Percentiles rank a stretch among this genome's conserved stretches.
These are phyloP conservation scores for Tetheella fluctuosa DNA, from an alignment of 2,888 invertebrate genomes.

Conservation along the genomic window DNA sequence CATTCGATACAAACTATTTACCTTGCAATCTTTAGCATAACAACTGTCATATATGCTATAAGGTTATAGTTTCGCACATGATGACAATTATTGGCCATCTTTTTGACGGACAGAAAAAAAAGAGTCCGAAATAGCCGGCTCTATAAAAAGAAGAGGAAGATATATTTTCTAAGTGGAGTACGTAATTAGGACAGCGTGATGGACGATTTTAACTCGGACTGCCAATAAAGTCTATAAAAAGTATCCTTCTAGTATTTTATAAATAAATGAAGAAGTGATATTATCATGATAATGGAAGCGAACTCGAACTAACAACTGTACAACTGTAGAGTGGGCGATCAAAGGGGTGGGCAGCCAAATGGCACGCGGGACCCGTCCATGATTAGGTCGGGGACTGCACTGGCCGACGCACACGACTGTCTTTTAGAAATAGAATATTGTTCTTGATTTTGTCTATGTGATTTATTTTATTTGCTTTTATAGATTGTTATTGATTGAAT, in stretches of 20 bases:
- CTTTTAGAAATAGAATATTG: slow-evolving; percentile 48
- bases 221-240: too few relatives aligned
- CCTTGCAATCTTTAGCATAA: too few relatives aligned
- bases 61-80: too few relatives aligned
- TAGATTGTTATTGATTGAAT: not conserved
- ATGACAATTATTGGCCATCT: too few relatives aligned
- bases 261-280: slow-evolving; percentile 20
- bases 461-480: not conserved
- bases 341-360: slow-evolving; percentile 61
- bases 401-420: slow-evolving; percentile 49
- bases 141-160: too few relatives aligned
- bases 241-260: not conserved
- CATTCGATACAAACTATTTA: too few relatives aligned
- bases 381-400: slow-evolving; percentile 77
- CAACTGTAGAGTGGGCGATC: slow-evolving; percentile 48
- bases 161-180: too few relatives aligned
- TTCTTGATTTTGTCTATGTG: slow-evolving; percentile 24
- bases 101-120: too few relatives aligned
- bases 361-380: slow-evolving; percentile 64
- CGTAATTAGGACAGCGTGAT: too few relatives aligned
- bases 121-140: too few relatives aligned
- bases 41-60: too few relatives aligned
- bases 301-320: slow-evolving; percentile 40
- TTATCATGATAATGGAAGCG: slow-evolving; percentile 31
- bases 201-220: too few relatives aligned